These are phyloP conservation scores for Phoxinus phoxinus DNA, from an alignment of 2,113 vertebrate genomes.

Conservation along the genomic window DNA sequence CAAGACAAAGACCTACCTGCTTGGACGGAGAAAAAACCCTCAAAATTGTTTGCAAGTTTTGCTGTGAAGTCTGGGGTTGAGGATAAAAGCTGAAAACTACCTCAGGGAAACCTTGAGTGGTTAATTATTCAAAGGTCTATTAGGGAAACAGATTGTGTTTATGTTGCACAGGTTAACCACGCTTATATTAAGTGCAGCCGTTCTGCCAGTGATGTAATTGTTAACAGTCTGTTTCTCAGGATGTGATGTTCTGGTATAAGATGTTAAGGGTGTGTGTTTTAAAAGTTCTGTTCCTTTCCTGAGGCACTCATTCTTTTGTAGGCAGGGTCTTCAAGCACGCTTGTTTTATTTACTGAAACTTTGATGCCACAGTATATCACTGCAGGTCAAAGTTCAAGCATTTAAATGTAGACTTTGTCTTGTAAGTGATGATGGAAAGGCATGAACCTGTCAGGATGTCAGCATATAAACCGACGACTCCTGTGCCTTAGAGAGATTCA, in stretches of 20 bases:
- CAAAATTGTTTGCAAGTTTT: conserved; percentile 8
- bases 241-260: not conserved
- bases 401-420: conserved; percentile 45
- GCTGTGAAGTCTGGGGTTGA: conserved; percentile 22
- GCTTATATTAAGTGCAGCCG: not conserved
- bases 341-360: conserved; percentile 13
- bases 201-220: conserved; percentile 9
- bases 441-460: conserved; percentile 43
- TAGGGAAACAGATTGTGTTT: conserved; percentile 39
- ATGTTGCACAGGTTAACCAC: conserved; percentile 16
- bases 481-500: conserved; percentile 65
- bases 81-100: conserved; percentile 40
- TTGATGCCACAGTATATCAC: not conserved
- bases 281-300: conserved; percentile 16
- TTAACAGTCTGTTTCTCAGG: not conserved
- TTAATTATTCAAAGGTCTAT: conserved; percentile 36
- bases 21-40: not conserved
- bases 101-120: conserved; percentile 32
- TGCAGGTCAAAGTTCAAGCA: conserved; percentile 24
- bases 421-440: conserved; percentile 33
- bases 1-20: conserved; percentile 24
- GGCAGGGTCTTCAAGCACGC: not conserved
- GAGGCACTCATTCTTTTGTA: not conserved
- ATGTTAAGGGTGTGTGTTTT: not conserved
- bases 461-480: conserved; percentile 51